Evolutionary conservation across 2,113 vertebrate species (phyloP), one percentile per base, ranked within the genome.

Genomic region (Leptodactylus fuscus): DNA sequence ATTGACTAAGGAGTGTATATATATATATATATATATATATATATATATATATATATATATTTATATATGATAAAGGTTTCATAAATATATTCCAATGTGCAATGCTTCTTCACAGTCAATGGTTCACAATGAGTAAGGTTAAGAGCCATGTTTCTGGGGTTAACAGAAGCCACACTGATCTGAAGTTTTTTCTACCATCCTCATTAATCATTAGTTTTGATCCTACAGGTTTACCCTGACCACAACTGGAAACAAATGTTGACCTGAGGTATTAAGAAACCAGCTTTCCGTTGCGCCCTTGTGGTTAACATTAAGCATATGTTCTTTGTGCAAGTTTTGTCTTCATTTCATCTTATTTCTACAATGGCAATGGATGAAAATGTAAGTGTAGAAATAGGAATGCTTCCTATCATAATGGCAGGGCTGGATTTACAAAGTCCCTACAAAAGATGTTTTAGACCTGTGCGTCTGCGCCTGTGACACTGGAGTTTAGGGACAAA

Each of bases 301-400:
- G 88, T 87, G 76, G 87, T 86, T 87, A 87, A 86, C 84, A 73
- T 81, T 81, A 87, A 93, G 93, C 94, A 95, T 94, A 93, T 95
- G 94, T 92, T 92, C 92, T 89, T 89, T 93, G 92, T 94, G 92
- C 94, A 94, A 92, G 93, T 73, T 86, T 91, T 93, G 91, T 93
- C 92, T 93, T 93, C 92, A 91, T 91, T 91, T 93, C 91, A 91
- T 93, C 92, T 90, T 90, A 91, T 91, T 93, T 93, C 92, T 94
- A 69, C 18, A 22, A 93, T 93, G 91, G 92, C 89, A 88, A 91
- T 10, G 90, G 91, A 92, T 92, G 91, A 90, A n/a, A 41, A 91
- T 92, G 92, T 93, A 94, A 94, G 93, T 94, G 92, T 90, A 94
- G 91, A 93, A 93, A 93, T 93, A 93, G 93, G 92, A 91, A 94